phyloP scores from a whole-genome alignment of 1,140 invertebrate species.

The Zaprionus africanus region DNA sequence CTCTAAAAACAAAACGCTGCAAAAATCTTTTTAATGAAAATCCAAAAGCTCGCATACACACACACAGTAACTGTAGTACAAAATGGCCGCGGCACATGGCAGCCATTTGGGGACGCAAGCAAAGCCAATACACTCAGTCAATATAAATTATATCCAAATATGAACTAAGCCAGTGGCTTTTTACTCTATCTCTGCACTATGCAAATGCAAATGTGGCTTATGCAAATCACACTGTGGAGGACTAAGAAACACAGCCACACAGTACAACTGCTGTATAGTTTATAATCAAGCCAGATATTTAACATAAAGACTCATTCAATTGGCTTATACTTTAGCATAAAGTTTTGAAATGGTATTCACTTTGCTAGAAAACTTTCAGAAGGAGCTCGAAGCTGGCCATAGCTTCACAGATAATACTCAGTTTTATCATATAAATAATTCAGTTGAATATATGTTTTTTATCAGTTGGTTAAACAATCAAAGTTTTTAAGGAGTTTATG shows the following conservation, averaged over 20 bases:
- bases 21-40: conserved; percentile 64
- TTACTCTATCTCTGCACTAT: conserved; percentile 13
- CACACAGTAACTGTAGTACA: background rate
- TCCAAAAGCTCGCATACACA: background rate
- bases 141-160: conserved; percentile 46
- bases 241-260: background rate
- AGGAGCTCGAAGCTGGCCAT: background rate
- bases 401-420: no score
- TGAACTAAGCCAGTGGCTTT: conserved; percentile 30
- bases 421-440: no score
- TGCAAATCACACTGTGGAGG: conserved; percentile 28
- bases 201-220: conserved; percentile 27
- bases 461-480: no score
- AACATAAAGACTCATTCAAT: conserved; percentile 10
- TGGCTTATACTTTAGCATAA: background rate
- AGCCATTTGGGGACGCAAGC: conserved; percentile 45
- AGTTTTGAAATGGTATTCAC: background rate
- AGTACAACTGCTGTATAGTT: background rate
- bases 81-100: conserved; percentile 29
- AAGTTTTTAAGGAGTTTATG: no score
- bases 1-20: conserved; percentile 67
- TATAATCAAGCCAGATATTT: background rate
- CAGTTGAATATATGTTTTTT: no score
- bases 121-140: conserved; percentile 47
- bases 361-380: background rate